Percentiles rank a stretch among this genome's conserved stretches.
phyloP scores from a whole-genome alignment of 2,888 invertebrate genomes.

The Diploptera punctata region DNA sequence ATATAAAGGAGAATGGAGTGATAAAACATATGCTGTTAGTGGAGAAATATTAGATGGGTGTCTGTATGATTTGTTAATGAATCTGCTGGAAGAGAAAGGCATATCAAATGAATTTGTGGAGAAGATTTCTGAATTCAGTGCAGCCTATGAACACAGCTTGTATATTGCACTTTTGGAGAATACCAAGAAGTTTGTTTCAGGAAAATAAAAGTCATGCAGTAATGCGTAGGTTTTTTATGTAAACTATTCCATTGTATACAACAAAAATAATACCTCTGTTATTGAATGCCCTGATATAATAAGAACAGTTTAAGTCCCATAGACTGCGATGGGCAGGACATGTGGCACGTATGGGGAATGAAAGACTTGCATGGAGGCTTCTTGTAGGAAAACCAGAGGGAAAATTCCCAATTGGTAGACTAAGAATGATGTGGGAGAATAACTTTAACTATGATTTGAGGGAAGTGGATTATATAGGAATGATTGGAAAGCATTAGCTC shows the following conservation, averaged over 20 bases:
- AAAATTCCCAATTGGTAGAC: no score
- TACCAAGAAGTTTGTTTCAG: constrained; percentile 83
- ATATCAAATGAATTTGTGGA: constrained; percentile 92
- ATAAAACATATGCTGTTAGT: constrained; percentile 87
- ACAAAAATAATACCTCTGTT: not conserved
- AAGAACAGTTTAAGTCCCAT: no score
- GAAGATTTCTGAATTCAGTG: constrained; percentile 86
- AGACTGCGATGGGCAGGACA: no score
- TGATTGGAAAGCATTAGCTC: no score
- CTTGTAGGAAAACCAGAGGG: no score
- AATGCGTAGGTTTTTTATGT: no score
- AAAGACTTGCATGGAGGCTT: no score
- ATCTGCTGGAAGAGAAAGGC: constrained; percentile 95
- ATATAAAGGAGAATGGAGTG: constrained; percentile 86
- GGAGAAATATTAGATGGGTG: constrained; percentile 97
- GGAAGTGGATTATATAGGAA: no score
- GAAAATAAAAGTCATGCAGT: constrained; percentile 52
- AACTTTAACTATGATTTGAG: no score
- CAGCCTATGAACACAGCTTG: constrained; percentile 89
- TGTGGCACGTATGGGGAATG: no score
- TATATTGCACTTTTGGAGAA: constrained; percentile 90
- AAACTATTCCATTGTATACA: not conserved
- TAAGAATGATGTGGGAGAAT: no score
- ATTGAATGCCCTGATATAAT: no score
- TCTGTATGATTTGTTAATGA: constrained; percentile 93